Conservation (phyloP, 1,140 invertebrate genomes). For the Manduca sexta region DNA sequence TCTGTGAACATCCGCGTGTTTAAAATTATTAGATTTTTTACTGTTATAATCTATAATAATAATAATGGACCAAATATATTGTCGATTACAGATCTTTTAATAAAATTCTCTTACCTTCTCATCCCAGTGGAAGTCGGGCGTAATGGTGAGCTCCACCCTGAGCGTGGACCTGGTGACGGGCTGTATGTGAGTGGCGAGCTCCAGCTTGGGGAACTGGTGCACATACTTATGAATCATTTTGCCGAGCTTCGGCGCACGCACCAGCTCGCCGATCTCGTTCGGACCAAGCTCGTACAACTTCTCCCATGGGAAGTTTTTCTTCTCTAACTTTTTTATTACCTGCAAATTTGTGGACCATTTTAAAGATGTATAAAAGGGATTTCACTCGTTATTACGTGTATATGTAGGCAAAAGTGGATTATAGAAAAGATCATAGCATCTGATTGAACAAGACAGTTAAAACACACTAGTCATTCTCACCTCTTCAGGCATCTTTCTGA, state of each 20-base stretch:
- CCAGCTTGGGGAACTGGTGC: conserved; percentile 97
- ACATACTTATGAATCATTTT: conserved; percentile 99
- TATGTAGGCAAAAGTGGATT: too few relatives aligned
- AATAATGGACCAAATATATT: too few relatives aligned
- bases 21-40: too few relatives aligned
- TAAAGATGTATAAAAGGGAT: too few relatives aligned
- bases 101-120: conserved; percentile 80
- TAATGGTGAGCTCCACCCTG: conserved; percentile 97
- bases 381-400: too few relatives aligned
- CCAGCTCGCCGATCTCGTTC: conserved; percentile 97
- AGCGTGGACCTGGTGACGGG: conserved; percentile 97
- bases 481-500: conserved; percentile 98
- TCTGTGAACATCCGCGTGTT: too few relatives aligned
- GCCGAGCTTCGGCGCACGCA: conserved; percentile 96
- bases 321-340: conserved; percentile 97
- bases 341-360: conserved; percentile 2
- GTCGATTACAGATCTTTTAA: too few relatives aligned
- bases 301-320: conserved; percentile 97
- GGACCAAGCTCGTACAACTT: conserved; percentile 96
- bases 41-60: too few relatives aligned
- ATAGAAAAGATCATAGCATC: too few relatives aligned
- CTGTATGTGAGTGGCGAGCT: conserved; percentile 96
- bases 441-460: not conserved
- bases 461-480: conserved; percentile 49
- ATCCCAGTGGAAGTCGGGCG: conserved; percentile 99